These are phyloP conservation scores for Pipistrellus kuhlii DNA, from an alignment of 2,797 vertebrate species.

Conservation along the genomic window DNA sequence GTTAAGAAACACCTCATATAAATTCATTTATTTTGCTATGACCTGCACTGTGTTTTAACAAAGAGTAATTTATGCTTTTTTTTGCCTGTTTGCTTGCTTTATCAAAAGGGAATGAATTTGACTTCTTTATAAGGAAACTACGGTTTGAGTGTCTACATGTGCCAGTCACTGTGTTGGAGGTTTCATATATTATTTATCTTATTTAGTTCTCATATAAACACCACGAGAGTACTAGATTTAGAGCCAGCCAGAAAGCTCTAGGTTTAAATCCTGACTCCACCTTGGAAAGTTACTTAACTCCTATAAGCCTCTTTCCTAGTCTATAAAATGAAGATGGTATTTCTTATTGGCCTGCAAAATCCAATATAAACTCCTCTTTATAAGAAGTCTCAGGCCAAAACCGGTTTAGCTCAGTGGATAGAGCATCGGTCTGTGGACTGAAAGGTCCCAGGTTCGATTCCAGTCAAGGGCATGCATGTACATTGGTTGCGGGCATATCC, in stretches of 20 bases:
- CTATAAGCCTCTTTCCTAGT: background rate
- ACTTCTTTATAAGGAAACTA: constrained; percentile 41
- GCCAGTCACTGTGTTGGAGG: background rate
- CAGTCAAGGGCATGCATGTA: too few relatives aligned
- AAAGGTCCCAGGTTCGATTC: too few relatives aligned
- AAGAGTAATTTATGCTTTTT: background rate
- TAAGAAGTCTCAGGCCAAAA: background rate
- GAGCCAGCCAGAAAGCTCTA: background rate
- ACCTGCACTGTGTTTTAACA: background rate
- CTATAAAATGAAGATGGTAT: background rate
- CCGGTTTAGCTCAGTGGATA: too few relatives aligned
- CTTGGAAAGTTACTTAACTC: constrained; percentile 27
- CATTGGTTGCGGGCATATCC: too few relatives aligned
- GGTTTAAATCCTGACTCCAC: background rate
- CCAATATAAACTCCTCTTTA: background rate
- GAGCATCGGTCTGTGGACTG: too few relatives aligned
- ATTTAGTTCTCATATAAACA: constrained; percentile 27
- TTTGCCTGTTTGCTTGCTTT: constrained; percentile 2
- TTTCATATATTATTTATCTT: background rate
- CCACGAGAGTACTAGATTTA: background rate
- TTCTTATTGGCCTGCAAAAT: background rate
- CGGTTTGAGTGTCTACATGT: background rate
- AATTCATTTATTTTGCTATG: constrained; percentile 12
- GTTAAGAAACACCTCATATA: background rate
- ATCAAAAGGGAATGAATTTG: background rate